Base-by-base conservation (phyloP, 1,140 invertebrate genomes). In the Maniola jurtina region DNA sequence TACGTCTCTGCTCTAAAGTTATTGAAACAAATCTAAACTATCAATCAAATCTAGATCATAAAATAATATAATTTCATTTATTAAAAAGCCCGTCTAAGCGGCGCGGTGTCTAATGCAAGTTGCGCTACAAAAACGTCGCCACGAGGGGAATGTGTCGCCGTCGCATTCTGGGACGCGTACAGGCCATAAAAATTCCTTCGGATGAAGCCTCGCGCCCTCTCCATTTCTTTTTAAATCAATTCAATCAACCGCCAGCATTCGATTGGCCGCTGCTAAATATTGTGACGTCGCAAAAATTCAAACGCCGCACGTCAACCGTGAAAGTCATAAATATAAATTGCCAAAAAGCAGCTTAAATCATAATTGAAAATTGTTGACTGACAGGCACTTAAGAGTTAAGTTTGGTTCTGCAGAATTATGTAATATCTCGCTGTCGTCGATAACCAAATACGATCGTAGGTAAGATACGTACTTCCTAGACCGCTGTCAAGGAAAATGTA, bases 191-290 rank as follows among this genome's bases (percentile, higher is more conserved):
- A 88, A 89, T 87, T 84, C 82, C 84, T 70, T 68, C 76, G 72
- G 69, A 73, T 66, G 67, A 73, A 64, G 70, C 64, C 72, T 60
- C 70, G 56, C 74, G 72, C 76, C 73, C 77, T 76, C 75, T 69
- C 75, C 76, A 75, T 86, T 89, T 83, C 86, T 87, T 87, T 87
- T 83, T 83, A 82, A 88, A 87, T 84, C 79, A 85, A 83, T 89
- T 86, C 84, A 86, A 88, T 88, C 81, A 86, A 76, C 76, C 71
- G 52, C 52, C 52, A 70, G 72, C 71, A 66, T 80, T 75, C 77
- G 75, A 86, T 80, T 86, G 81, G 71, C 74, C 72, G 70, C 73
- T 80, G 76, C 68, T 72, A 69, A 73, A 76, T 74, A 76, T 76
- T 68, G 70, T 75, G 75, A 72, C 70, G 68, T 75, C 68, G 54